These are phyloP conservation scores for Furcula furcula DNA, from an alignment of 2,888 invertebrate genomes.

Conservation along the genomic window DNA sequence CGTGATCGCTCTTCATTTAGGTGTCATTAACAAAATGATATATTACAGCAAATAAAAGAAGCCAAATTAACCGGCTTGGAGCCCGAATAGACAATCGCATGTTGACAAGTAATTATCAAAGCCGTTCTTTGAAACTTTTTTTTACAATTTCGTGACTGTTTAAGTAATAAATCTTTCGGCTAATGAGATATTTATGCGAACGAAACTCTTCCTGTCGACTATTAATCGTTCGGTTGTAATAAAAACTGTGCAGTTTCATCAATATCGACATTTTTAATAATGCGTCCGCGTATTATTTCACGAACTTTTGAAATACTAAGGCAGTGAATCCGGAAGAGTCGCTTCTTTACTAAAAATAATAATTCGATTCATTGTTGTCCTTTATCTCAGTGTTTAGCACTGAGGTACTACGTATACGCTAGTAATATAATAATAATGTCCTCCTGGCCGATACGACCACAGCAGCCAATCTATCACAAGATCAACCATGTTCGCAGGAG, in stretches of 20 bases:
- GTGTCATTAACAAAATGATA: constrained; percentile 78
- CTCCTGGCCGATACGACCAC: no score
- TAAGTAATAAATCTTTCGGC: constrained; percentile 70
- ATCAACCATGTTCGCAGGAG: no score
- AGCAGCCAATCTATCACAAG: no score
- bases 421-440: no score
- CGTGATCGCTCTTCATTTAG: constrained; percentile 71
- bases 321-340: background rate
- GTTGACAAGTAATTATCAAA: constrained; percentile 79
- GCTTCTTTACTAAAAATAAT: no score
- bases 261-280: constrained; percentile 43
- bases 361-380: no score
- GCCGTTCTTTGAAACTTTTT: constrained; percentile 66
- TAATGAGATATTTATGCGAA: constrained; percentile 81
- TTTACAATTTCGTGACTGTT: constrained; percentile 74
- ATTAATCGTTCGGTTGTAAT: constrained; percentile 68
- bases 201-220: constrained; percentile 65
- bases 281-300: constrained; percentile 19
- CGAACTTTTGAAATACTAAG: background rate
- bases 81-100: constrained; percentile 78
- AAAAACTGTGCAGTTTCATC: constrained; percentile 54
- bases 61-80: constrained; percentile 58
- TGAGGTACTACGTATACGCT: no score
- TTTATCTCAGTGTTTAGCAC: no score
- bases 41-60: constrained; percentile 69